Conservation (phyloP, 2,888 invertebrate genomes). For the Tetramorium bicarinatum region DNA sequence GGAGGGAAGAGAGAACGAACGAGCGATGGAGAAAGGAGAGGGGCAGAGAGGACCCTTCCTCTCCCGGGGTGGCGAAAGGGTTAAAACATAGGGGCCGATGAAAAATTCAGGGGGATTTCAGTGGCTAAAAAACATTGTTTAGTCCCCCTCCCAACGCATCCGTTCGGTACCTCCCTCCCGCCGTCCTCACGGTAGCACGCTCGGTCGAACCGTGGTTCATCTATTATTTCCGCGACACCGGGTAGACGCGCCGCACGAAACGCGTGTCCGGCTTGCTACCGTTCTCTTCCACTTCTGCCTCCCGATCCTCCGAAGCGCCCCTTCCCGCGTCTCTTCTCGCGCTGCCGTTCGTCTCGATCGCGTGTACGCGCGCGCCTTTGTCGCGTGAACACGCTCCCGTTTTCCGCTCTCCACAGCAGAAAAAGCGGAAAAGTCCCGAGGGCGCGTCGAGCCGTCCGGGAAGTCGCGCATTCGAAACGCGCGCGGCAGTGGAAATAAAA, state of each 20-base stretch:
- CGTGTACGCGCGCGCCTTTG: conserved; percentile 51
- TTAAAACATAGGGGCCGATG: conserved; percentile 81
- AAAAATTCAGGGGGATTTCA: conserved; percentile 83
- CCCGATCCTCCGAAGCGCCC: conserved; percentile 14
- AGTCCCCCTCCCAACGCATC: conserved; percentile 62
- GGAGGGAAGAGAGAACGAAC: conserved; percentile 31
- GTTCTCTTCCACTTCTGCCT: conserved; percentile 45
- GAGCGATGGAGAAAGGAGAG: conserved; percentile 10
- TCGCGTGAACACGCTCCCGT: conserved; percentile 45
- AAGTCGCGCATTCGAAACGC: conserved; percentile 51
- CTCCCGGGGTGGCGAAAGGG: conserved; percentile 76
- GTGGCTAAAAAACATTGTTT: conserved; percentile 83
- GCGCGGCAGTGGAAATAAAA: conserved; percentile 45
- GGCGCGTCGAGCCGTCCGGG: conserved; percentile 53
- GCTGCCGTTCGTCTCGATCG: conserved; percentile 43
- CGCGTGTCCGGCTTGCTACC: conserved; percentile 64
- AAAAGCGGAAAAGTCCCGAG: conserved; percentile 58
- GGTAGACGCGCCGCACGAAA: conserved; percentile 76
- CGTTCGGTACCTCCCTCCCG: conserved; percentile 1
- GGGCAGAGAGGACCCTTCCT: conserved; percentile 53
- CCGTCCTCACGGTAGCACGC: conserved; percentile 68
- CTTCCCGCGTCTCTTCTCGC: neutral
- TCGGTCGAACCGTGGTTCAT: conserved; percentile 79
- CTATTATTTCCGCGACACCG: conserved; percentile 81
- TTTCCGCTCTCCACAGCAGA: conserved; percentile 39